Evolutionary conservation across 2,888 invertebrate genomes (phyloP).

Genomic region (Chesias legatella): DNA sequence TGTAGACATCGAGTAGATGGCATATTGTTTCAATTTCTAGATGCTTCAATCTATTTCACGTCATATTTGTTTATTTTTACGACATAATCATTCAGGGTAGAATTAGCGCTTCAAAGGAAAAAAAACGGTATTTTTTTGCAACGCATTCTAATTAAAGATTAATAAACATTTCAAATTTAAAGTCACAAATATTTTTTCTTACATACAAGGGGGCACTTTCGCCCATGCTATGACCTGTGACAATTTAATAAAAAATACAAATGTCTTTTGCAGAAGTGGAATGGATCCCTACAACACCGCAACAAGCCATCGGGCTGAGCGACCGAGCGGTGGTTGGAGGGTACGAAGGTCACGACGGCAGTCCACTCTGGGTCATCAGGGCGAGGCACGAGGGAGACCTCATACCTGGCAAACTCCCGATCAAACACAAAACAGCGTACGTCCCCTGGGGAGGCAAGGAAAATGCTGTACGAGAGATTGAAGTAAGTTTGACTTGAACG

Average conservation of each 20-base stretch:
- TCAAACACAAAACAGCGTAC: constrained; percentile 62
- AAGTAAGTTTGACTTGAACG: constrained; percentile 42
- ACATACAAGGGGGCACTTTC: no score
- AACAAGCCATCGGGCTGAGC: constrained; percentile 41
- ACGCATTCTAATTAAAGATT: no score
- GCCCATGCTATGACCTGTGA: no score
- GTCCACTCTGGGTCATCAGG: constrained; percentile 70
- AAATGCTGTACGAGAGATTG: constrained; percentile 52
- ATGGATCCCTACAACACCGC: constrained; percentile 54
- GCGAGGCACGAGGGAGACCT: constrained; percentile 58
- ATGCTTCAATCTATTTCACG: no score
- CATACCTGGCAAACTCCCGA: constrained; percentile 67
- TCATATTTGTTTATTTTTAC: no score
- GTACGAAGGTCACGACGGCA: constrained; percentile 65
- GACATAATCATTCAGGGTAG: no score
- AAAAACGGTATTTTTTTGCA: no score
- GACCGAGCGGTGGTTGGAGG: constrained; percentile 66
- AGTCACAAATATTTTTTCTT: no score
- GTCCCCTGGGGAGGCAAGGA: constrained; percentile 67
- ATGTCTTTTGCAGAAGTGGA: constrained; percentile 49
- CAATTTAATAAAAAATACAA: not conserved
- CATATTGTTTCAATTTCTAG: no score
- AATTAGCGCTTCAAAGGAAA: no score
- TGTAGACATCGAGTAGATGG: no score
- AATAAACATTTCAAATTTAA: no score